Evolutionary conservation across 92 coral and sea anemone genomes (phyloP).

Genomic region (Parazoanthus atlanticus): DNA sequence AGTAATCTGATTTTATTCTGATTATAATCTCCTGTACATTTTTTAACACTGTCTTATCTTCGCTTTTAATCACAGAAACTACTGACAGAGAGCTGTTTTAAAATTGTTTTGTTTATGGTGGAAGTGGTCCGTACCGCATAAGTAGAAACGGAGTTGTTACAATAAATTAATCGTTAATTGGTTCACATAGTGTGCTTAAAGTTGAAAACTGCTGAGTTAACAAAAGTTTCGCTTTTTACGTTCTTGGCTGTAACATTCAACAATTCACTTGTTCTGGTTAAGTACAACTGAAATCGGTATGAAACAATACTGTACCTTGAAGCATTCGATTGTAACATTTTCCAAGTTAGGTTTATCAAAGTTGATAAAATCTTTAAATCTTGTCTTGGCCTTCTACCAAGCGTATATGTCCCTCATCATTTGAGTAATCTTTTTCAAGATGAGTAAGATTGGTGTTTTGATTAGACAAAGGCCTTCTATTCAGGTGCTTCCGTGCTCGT

Average conservation of each 20-base stretch:
- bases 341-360: not conserved
- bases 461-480: not conserved
- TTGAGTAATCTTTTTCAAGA: not conserved
- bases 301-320: too few relatives aligned
- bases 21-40: not conserved
- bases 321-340: too few relatives aligned
- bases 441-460: not conserved
- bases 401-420: not conserved
- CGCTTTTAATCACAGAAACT: not conserved
- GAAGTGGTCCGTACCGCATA: not conserved
- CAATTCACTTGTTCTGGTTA: too few relatives aligned
- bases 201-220: not conserved
- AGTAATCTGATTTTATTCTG: too few relatives aligned
- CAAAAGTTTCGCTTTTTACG: too few relatives aligned
- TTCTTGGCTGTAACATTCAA: too few relatives aligned
- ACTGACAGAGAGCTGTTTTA: not conserved
- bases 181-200: too few relatives aligned
- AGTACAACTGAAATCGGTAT: too few relatives aligned
- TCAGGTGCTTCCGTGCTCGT: not conserved
- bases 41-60: too few relatives aligned
- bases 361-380: too few relatives aligned
- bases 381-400: not conserved
- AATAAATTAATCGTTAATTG: too few relatives aligned
- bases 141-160: not conserved
- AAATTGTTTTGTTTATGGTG: not conserved